These are phyloP conservation scores for Corythoichthys haematopterus DNA, from an alignment of 2,113 vertebrate genomes.

Conservation along the genomic window DNA sequence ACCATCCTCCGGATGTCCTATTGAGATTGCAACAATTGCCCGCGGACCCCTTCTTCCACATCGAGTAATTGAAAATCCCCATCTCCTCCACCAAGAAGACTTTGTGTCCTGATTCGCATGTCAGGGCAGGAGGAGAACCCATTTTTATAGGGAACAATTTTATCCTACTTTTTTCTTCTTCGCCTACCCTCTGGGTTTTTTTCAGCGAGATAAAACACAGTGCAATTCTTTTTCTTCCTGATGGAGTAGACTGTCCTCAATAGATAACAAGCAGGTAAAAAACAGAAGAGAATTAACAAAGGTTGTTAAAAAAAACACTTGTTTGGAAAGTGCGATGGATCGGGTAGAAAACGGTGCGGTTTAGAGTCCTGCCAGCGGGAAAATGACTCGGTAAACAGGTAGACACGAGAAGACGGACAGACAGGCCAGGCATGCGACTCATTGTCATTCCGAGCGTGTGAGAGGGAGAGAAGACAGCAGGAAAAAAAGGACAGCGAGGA, in stretches of 20 bases:
- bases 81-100: slow-evolving; percentile 14
- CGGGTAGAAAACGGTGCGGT: slow-evolving; percentile 26
- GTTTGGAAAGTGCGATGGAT: slow-evolving; percentile 36
- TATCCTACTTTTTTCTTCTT: slow-evolving; percentile 5
- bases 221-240: slow-evolving; percentile 53
- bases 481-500: slow-evolving; percentile 17
- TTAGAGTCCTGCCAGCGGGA: slow-evolving; percentile 15
- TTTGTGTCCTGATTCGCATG: slow-evolving; percentile 40
- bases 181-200: slow-evolving; percentile 6
- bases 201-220: slow-evolving; percentile 44
- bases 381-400: slow-evolving; percentile 39
- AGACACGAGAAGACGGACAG: slow-evolving; percentile 34
- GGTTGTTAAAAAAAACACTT: slow-evolving; percentile 32
- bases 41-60: slow-evolving; percentile 36
- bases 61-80: slow-evolving; percentile 55
- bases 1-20: slow-evolving; percentile 57
- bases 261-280: slow-evolving; percentile 52
- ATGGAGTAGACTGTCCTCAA: slow-evolving; percentile 62
- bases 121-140: slow-evolving; percentile 13
- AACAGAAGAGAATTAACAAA: slow-evolving; percentile 28
- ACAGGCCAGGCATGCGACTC: slow-evolving; percentile 39
- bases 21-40: slow-evolving; percentile 47
- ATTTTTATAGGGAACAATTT: slow-evolving; percentile 33
- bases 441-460: slow-evolving; percentile 59
- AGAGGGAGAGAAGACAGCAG: slow-evolving; percentile 28